Evolutionary conservation across 2,113 vertebrate genomes (phyloP).

Genomic region (Thamnophis sirtalis): DNA sequence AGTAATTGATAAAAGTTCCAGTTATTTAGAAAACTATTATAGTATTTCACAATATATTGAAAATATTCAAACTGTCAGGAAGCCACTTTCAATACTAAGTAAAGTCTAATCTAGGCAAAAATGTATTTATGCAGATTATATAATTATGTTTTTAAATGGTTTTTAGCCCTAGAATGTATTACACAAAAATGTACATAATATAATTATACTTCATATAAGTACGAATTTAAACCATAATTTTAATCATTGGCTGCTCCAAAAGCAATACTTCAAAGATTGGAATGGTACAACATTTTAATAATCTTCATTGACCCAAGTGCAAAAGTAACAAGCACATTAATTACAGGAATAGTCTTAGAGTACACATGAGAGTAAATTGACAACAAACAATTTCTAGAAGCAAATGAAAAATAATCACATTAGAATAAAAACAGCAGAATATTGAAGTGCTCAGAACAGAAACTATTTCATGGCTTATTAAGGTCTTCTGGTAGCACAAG

Average conservation of each 20-base stretch:
- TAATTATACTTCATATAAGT: background rate
- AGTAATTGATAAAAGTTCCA: background rate
- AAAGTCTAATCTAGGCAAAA: background rate
- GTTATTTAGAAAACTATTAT: background rate
- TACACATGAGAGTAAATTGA: constrained; percentile 48
- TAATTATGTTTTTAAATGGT: background rate
- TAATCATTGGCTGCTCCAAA: constrained; percentile 32
- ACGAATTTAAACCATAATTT: constrained; percentile 45
- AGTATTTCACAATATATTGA: background rate
- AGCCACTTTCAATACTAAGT: background rate
- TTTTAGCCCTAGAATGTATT: background rate
- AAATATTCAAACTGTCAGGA: background rate
- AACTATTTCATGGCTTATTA: constrained; percentile 40
- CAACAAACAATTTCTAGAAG: constrained; percentile 57
- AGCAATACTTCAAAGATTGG: constrained; percentile 47
- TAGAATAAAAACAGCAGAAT: constrained; percentile 55
- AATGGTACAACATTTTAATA: constrained; percentile 55
- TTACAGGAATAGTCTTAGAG: constrained; percentile 62
- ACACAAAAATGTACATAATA: background rate
- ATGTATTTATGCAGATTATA: background rate
- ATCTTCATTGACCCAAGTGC: constrained; percentile 56
- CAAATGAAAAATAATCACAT: constrained; percentile 63
- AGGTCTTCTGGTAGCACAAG: constrained; percentile 32
- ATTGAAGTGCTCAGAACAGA: constrained; percentile 33
- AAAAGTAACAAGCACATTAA: constrained; percentile 64